Percentiles rank a stretch among this genome's conserved stretches.
These are phyloP conservation scores for Hydractinia echinata DNA, from an alignment of 30 jellyfish, hydroid and myxozoan species.

Conservation along the genomic window DNA sequence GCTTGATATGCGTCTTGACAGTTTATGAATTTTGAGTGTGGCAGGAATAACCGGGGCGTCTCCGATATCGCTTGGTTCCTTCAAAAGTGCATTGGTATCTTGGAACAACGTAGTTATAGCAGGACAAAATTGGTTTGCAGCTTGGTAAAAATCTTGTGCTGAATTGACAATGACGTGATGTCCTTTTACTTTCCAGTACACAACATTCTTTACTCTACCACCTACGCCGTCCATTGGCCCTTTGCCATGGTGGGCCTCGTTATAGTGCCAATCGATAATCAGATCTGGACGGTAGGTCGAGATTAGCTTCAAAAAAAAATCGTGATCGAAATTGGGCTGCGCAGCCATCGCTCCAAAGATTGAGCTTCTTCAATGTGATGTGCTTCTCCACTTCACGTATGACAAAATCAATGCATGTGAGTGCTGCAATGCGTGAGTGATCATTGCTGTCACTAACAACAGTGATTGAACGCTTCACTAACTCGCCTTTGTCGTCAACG, in stretches of 20 bases:
- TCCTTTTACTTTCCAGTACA: too few relatives aligned
- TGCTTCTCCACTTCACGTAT: background rate
- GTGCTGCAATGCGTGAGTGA: slow-evolving; percentile 5
- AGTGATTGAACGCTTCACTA: background rate
- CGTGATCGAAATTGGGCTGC: too few relatives aligned
- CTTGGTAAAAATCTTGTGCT: too few relatives aligned
- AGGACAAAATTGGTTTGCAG: too few relatives aligned
- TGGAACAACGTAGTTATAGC: slow-evolving; percentile 6
- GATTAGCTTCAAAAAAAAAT: too few relatives aligned
- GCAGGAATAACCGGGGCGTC: background rate
- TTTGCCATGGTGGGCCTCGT: too few relatives aligned
- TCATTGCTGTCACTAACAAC: slow-evolving; percentile 1
- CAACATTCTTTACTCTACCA: too few relatives aligned
- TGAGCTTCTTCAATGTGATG: background rate
- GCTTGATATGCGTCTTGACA: background rate
- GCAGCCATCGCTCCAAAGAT: too few relatives aligned
- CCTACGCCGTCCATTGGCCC: too few relatives aligned
- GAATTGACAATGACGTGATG: too few relatives aligned
- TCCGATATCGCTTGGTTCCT: background rate
- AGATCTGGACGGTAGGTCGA: too few relatives aligned
- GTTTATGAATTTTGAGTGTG: background rate
- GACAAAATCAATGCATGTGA: slow-evolving; percentile 5
- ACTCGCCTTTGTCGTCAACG: background rate
- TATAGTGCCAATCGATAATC: too few relatives aligned
- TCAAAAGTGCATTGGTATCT: background rate